Evolutionary conservation across 2,797 vertebrate genomes (phyloP).

Genomic region (Mergus octosetaceus): DNA sequence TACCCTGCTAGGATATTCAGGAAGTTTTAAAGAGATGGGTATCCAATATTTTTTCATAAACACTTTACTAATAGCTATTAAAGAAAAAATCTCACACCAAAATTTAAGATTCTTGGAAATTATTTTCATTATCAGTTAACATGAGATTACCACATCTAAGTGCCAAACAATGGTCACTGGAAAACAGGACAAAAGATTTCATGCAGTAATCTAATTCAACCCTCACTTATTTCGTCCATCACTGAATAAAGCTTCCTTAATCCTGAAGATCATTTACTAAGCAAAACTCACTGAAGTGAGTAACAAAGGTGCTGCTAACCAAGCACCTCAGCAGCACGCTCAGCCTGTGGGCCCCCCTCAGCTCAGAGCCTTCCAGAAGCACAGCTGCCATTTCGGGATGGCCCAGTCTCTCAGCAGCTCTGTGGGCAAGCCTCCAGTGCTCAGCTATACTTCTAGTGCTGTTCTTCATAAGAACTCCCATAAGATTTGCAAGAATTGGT

Average conservation of each 20-base stretch:
- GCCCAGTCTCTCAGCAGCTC: accelerated
- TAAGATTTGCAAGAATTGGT: accelerated
- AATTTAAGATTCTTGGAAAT: neutral
- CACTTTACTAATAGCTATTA: neutral
- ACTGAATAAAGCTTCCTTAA: neutral
- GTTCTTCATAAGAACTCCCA: accelerated
- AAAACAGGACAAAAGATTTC: neutral
- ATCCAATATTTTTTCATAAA: neutral
- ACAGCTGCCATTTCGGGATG: accelerated
- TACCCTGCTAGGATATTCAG: neutral
- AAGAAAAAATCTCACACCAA: neutral
- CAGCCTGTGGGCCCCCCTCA: accelerated
- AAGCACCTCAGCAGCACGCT: accelerated
- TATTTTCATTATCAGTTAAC: neutral
- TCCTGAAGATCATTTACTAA: neutral
- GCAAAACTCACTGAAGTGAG: too few species aligned
- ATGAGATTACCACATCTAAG: neutral
- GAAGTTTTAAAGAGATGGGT: neutral
- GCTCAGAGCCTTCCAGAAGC: accelerated
- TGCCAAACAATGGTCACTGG: too few species aligned
- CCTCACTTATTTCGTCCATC: neutral
- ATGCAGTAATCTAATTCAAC: too few species aligned
- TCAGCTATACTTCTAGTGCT: accelerated
- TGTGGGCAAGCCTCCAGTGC: accelerated
- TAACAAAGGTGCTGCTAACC: accelerated